Base-by-base conservation (phyloP, 1,140 invertebrate genomes). In the Tetragnatha versicolor region DNA sequence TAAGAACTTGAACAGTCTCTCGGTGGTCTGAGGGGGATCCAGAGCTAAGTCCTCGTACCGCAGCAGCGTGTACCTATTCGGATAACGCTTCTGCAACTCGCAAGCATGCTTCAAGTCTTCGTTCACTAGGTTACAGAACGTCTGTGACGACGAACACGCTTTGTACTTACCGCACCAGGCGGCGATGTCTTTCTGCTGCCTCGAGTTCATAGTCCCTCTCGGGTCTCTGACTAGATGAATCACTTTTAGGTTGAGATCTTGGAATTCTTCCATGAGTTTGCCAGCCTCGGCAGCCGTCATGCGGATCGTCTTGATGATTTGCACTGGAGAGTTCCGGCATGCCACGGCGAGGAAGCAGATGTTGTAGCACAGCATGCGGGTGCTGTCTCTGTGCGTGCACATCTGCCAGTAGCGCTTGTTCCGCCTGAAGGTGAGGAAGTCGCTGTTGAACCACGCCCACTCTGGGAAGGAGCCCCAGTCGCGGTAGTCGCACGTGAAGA, bases 171-270 rank as follows among this genome's bases (percentile, higher is more conserved):
- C 51, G 45, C 70, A 81, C 81, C 68, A 75, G 2, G 69, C 55
- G 22, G 81, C 81, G 45, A 82, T 73, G 14, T 55, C 75, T 73
- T 79, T 69, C 12, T 79, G 63, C 31, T 73, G 31, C 1, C 81
- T 49, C 22, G 81, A 82, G 51, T 79, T 80, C 81, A 82, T 82
- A 3, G 79, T 81, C 39, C 77, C 81, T 73, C 81, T 58, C 4
- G 81, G 81, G 60, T 82, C 81, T 37, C 81, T 63, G n/a, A 82
- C 73, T 25, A 82, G 68, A 72, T 78, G 81, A 17, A 82, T 77
- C 9, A 82, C 29, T 78, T 80, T 73, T 37, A 81, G 72, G 37
- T 80, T 80, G 10, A 80, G 61, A 73, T 75, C 79, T 29, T 58
- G 55, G 33, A 75, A 75, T 37, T 72, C 63, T 45, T 70, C 45